A percentile compares a stretch with the other conserved stretches of the same genome.
These are phyloP conservation scores for Apis florea DNA, from an alignment of 1,140 invertebrate genomes.

Conservation along the genomic window DNA sequence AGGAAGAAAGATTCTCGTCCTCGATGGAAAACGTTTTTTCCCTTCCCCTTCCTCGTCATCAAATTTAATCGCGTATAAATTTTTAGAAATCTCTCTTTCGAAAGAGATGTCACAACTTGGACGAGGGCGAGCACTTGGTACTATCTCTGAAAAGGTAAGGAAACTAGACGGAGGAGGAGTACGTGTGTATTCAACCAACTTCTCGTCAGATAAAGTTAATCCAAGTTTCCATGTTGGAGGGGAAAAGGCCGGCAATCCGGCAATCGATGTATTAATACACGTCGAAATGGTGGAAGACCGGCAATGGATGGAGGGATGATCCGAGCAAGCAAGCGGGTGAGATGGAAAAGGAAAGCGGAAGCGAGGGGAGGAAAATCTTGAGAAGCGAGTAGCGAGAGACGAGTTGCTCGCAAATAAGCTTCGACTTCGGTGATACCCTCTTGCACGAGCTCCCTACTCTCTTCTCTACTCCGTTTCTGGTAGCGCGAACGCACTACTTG, in stretches of 20 bases:
- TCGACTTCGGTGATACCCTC: neutral
- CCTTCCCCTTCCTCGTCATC: neutral
- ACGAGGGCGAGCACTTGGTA: too few species aligned
- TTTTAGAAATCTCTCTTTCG: too few species aligned
- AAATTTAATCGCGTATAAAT: neutral
- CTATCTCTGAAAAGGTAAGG: too few species aligned
- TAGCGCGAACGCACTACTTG: neutral
- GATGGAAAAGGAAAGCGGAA: neutral
- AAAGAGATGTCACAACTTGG: too few species aligned
- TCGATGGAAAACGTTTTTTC: neutral
- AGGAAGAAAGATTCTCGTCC: neutral
- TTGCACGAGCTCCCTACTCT: neutral
- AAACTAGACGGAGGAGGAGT: too few species aligned
- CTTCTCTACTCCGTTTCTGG: neutral
- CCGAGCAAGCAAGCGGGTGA: neutral
- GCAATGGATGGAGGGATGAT: neutral
- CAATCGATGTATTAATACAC: slow-evolving; percentile 38
- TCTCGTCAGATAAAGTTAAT: slow-evolving; percentile 7
- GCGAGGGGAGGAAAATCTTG: slow-evolving; percentile 2
- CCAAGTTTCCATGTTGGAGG: slow-evolving; percentile 14
- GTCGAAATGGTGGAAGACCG: neutral
- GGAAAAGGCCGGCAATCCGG: slow-evolving; percentile 18
- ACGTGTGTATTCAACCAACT: neutral
- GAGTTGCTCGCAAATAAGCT: slow-evolving; percentile 19
- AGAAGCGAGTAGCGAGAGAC: neutral